Evolutionary conservation across 2,113 vertebrate genomes (phyloP).

Genomic region (Psittacula cyanocephala): DNA sequence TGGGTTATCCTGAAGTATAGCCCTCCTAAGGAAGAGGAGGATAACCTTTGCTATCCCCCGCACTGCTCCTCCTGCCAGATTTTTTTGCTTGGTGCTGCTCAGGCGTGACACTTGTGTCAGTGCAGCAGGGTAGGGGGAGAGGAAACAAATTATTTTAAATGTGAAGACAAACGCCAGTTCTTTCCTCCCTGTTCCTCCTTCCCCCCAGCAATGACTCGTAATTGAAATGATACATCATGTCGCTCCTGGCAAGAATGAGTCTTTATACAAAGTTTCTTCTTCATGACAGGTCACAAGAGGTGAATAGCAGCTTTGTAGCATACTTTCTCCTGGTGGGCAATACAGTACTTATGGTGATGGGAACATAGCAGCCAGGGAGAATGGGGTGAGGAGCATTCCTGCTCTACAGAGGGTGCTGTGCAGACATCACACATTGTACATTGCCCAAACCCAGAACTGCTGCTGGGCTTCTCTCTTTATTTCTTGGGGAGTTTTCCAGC

Average conservation of each 20-base stretch:
- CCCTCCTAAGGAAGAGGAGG: neutral
- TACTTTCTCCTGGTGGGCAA: fast-evolving
- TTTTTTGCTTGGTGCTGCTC: neutral
- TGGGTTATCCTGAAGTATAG: neutral
- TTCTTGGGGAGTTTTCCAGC: neutral
- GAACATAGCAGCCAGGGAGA: neutral
- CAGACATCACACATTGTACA: fast-evolving
- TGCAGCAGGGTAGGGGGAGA: neutral
- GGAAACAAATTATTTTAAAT: neutral
- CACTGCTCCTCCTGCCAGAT: neutral
- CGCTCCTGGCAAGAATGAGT: neutral
- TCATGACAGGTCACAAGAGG: neutral
- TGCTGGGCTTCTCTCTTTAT: neutral
- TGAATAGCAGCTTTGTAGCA: neutral
- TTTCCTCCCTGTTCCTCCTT: neutral
- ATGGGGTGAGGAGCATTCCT: neutral
- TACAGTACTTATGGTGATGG: fast-evolving
- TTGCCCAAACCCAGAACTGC: neutral
- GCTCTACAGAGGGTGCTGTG: neutral
- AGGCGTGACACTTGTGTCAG: neutral
- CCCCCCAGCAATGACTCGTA: neutral
- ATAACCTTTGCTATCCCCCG: neutral
- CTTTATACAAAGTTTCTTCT: neutral
- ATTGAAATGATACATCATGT: neutral
- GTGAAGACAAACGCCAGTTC: neutral